Evolutionary conservation across 2,797 vertebrate species (phyloP).

Genomic region (Rhabdophis nuchalis): DNA sequence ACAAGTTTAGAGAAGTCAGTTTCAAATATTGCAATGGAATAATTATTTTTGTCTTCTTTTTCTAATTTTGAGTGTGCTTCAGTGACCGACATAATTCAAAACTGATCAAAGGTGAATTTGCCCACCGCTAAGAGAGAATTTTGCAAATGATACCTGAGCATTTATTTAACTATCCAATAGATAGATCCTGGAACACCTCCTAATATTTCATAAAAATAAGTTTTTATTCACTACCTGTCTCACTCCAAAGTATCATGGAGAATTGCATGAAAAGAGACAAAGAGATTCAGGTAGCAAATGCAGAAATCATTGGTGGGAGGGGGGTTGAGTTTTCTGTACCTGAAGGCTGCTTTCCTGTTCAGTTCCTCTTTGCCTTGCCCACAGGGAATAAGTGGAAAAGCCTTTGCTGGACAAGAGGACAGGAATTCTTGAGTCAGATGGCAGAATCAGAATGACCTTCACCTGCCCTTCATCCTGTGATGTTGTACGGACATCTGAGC

Average conservation of each 20-base stretch:
- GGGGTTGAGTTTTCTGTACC: neutral
- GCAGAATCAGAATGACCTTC: constrained; percentile 26
- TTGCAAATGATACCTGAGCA: neutral
- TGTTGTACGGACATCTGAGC: neutral
- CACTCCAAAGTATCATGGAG: neutral
- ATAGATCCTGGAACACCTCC: neutral
- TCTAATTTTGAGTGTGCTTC: neutral
- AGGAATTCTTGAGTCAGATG: constrained; percentile 19
- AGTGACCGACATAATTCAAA: neutral
- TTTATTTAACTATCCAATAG: neutral
- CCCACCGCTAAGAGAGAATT: neutral
- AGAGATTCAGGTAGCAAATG: neutral
- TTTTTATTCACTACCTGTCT: neutral
- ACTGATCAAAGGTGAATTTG: neutral
- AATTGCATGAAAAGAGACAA: neutral
- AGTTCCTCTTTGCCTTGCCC: neutral
- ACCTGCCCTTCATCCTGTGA: constrained; percentile 9
- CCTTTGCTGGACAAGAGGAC: neutral
- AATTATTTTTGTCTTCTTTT: neutral
- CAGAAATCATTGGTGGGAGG: neutral
- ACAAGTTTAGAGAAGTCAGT: neutral
- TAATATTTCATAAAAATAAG: neutral
- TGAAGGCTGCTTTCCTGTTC: constrained; percentile 7
- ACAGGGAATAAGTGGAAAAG: neutral
- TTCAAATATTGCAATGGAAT: neutral